Evolutionary conservation across 2,797 vertebrate species (phyloP), one percentile per base, ranked within the genome.

Genomic region (Parambassis ranga): DNA sequence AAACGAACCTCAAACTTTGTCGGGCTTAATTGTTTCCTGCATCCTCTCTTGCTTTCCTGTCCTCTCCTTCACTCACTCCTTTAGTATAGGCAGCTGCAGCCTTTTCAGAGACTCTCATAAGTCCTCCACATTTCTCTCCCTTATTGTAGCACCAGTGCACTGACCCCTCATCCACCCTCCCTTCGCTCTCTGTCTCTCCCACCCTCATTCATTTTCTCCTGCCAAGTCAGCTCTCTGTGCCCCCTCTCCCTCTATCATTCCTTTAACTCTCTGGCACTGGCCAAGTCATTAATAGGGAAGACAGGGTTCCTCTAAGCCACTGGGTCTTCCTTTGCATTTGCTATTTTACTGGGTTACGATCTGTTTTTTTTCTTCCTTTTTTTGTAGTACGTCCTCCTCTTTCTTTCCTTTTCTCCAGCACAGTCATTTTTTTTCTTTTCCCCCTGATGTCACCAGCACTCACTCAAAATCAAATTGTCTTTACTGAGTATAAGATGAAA

Each of bases 141-240:
- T 75, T 64, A 64, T 65, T 78, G 75, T 72, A 59, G 63, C 67
- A 65, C 59, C 57, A 60, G 52, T 52, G 43, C 51, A 59, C 49
- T 82, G 73, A 82, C 78, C 77, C 71, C 43, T 77, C 52, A 42
- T 65, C 62, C 65, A 38, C 68, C 71, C 83, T 50, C 63, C 48
- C 60, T 44, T 23, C 24, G 48, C 22, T 50, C 50, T 53, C 69
- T 27, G 15, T 60, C 53, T 62, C 65, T 23, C 49, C 64, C 41
- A 6, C 60, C 52, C 79, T 76, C 55, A 41, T 86, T 83, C 62
- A 75, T 79, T 87, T 81, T 59, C 73, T 78, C 71, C 67, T 82
- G 82, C 85, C 82, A 78, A 75, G 65, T 79, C 75, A 65, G 64
- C 65, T 61, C 47, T 53, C 30, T 10, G 42, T 43, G 32, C 56